Conservation (phyloP, 1,140 invertebrate species). For the Platorchestia sp. region DNA sequence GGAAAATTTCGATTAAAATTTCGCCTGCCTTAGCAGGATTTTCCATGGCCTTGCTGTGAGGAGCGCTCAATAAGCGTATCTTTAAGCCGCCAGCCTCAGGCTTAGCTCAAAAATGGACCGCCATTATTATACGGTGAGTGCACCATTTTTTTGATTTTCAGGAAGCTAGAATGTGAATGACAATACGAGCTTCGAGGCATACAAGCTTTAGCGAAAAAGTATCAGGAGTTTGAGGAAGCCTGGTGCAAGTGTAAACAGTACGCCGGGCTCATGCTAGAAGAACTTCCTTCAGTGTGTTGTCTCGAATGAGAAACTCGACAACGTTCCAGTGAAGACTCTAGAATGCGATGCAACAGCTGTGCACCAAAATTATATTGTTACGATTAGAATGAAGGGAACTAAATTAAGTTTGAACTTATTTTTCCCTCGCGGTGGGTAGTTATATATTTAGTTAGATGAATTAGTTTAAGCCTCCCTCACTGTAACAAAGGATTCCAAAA, state of each 20-base stretch:
- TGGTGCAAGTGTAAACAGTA: neutral
- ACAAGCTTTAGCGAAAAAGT: neutral
- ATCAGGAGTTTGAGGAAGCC: neutral
- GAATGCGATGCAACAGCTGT: neutral
- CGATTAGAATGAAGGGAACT: too few relatives aligned
- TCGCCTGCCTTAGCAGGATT: neutral
- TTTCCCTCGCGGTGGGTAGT: too few relatives aligned
- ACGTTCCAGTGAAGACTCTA: neutral
- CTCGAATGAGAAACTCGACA: neutral
- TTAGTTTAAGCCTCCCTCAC: too few relatives aligned
- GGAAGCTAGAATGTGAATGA: conserved; percentile 43
- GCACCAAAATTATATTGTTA: too few relatives aligned
- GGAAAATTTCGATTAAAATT: neutral
- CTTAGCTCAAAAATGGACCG: neutral
- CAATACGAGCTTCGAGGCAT: conserved; percentile 32
- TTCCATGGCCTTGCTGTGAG: neutral
- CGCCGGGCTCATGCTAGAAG: neutral
- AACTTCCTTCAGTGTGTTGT: neutral
- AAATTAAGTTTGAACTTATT: too few relatives aligned
- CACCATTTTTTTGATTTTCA: neutral
- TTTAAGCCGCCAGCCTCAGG: conserved; percentile 15
- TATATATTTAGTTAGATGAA: too few relatives aligned
- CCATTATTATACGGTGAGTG: neutral
- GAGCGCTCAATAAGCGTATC: neutral
- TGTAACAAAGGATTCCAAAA: too few relatives aligned